phyloP scores from a whole-genome alignment of 2,113 vertebrate species.

The Leptocoma aspasia region DNA sequence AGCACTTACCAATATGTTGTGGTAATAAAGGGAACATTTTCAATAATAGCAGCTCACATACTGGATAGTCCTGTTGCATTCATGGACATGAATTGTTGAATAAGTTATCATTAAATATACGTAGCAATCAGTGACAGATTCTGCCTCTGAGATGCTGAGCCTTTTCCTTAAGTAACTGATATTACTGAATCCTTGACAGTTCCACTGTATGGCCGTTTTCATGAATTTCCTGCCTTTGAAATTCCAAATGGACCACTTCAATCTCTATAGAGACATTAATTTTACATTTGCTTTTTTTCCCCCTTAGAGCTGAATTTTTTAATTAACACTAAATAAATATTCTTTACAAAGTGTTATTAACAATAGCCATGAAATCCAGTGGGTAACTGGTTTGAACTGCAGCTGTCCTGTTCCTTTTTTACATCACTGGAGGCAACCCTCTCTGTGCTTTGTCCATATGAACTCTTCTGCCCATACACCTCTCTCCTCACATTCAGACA shows the following conservation, averaged over 20 bases:
- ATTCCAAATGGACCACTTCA: background rate
- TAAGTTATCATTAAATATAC: background rate
- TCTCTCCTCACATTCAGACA: background rate
- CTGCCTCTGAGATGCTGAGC: background rate
- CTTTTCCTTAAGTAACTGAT: constrained; percentile 9
- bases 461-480: background rate
- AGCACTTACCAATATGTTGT: background rate
- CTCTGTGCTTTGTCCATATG: background rate
- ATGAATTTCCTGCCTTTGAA: constrained; percentile 40
- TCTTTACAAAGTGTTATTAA: constrained; percentile 23
- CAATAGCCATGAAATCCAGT: background rate
- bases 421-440: background rate
- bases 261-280: background rate
- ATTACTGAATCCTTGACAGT: background rate
- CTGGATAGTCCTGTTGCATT: background rate
- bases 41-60: background rate
- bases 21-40: background rate
- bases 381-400: background rate
- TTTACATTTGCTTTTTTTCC: background rate
- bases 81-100: background rate
- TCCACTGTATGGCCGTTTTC: background rate
- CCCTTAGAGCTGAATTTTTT: background rate
- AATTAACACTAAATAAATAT: constrained; percentile 40
- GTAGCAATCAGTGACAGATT: background rate
- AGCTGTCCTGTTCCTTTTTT: background rate